Base-by-base conservation (phyloP, 2,113 vertebrate species). In the Serilophus lunatus region DNA sequence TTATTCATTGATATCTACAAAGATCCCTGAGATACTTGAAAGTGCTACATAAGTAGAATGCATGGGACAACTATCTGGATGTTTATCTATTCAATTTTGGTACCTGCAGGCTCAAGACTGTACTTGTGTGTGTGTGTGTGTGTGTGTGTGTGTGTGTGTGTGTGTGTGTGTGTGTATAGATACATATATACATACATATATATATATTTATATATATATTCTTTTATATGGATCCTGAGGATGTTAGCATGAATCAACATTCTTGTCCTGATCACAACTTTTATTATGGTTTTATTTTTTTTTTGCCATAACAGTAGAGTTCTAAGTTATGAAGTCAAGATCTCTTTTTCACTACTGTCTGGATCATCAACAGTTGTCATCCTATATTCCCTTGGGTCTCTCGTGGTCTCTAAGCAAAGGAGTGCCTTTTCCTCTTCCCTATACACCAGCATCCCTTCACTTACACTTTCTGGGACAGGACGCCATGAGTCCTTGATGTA, bases 121-220 rank as follows among this genome's bases (percentile, higher is more conserved):
- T 56, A 5, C 24, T 6, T 59, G 3, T 59, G 6, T 76, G 24
- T 69, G 26, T 64, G 6, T 78, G 4, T 44, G 1, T 77, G 1
- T 42, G 7, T 45, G 1, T 12, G 4, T 16, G 5, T n/a, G 18
- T 61, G 2, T 59, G 3, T 59, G 6, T 76, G 24, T 69, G 26
- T 64, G 6, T 78, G 4, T 44, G 1, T 77, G 1, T 42, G 7
- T 45, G 1, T 12, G 4, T 16, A n/a, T n/a, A n/a, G n/a, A n/a
- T n/a, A n/a, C n/a, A 18, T 19, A 33, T 20, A 7, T 17, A 29
- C 18, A 2, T 14, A 6, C 17, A 15, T 40, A 24, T 54, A 6
- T 25, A 1, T 13, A 3, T 22, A 11, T 36, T 13, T 61, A 3
- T 42, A 2, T 44, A 23, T 59, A 10, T 28, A 45, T n/a, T n/a